Evolutionary conservation across 2,888 invertebrate species (phyloP), one percentile per base, ranked within the genome.

Genomic region (Gymnocheta viridis): DNA sequence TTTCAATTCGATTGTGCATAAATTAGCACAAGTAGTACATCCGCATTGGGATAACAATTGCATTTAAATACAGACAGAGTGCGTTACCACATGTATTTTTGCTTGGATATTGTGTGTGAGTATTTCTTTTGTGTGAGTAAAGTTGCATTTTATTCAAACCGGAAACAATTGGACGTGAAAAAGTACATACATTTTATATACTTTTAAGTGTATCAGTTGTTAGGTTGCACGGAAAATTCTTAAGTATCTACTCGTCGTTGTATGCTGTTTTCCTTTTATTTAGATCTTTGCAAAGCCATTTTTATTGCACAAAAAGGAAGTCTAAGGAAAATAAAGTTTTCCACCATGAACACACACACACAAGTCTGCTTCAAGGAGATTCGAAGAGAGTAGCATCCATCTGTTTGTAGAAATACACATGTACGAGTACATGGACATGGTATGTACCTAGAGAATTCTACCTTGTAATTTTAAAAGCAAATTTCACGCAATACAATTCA

Each of bases 391-490:
- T 35, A 54, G 35, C 56, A 56, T 29, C 22, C 29, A 32, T n/a
- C 44, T 17, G 27, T 60, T 19, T 41, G 47, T 24, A 19, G n/a
- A 1, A 54, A 24, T 2, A 27, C 24, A 27, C 6, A 38, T 17
- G 44, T 17, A 54, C 24, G 54, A 56, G 41, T 38, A 29, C 54
- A n/a, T 49, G 17, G 27, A 38, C 41, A 24, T 38, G 58, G 58
- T 56, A 49, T 17, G 41, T 70, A 66, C 44, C 41, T 60, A 49
- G 49, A 41, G 60, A 74, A 58, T 66, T 77, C 58, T 74, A 82
- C 79, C 82, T 76, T 83, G 72, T 77, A 80, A 81, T 81, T 78
- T 72, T 82, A 82, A 85, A 84, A 84, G 82, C 79, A 80, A 84
- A 85, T 82, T 82, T 77, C 84, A 86, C 80, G 86, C 86, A 86